A percentile compares a stretch with the other conserved stretches of the same genome.
Conservation (phyloP, 2,888 invertebrate species). For the Punctoribates punctum region DNA sequence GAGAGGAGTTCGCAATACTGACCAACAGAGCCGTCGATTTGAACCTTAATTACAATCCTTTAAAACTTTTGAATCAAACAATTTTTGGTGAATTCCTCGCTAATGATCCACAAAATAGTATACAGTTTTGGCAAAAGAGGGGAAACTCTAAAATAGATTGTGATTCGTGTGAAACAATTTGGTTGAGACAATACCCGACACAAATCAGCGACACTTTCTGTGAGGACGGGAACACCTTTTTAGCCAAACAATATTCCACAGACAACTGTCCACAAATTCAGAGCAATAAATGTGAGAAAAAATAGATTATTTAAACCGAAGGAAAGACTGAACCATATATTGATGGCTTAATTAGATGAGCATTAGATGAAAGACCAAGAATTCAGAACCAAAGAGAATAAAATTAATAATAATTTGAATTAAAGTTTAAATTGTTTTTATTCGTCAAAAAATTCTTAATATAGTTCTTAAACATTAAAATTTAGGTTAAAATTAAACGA, state of each 20-base stretch:
- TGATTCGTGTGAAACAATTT: constrained; percentile 18
- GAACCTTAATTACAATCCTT: constrained; percentile 14
- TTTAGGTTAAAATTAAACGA: no score
- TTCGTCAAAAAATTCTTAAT: no score
- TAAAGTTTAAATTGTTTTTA: no score
- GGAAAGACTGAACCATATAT: no score
- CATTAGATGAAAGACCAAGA: no score
- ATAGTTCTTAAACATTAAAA: no score
- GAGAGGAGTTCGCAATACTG: background rate
- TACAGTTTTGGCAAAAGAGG: background rate
- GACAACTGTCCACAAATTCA: background rate
- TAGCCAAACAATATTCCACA: background rate
- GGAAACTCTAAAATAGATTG: background rate
- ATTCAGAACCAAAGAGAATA: no score
- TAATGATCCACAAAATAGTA: background rate
- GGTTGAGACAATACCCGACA: background rate
- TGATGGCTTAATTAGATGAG: no score
- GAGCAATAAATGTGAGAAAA: background rate
- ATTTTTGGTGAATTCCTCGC: constrained; percentile 6
- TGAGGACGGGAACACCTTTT: background rate
- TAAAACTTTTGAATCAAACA: constrained; percentile 17
- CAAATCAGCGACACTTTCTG: constrained; percentile 15
- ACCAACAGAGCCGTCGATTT: constrained; percentile 9
- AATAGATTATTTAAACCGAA: background rate
- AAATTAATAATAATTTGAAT: no score